phyloP scores from a whole-genome alignment of 2,888 invertebrate genomes.

The Stratiomys singularior region DNA sequence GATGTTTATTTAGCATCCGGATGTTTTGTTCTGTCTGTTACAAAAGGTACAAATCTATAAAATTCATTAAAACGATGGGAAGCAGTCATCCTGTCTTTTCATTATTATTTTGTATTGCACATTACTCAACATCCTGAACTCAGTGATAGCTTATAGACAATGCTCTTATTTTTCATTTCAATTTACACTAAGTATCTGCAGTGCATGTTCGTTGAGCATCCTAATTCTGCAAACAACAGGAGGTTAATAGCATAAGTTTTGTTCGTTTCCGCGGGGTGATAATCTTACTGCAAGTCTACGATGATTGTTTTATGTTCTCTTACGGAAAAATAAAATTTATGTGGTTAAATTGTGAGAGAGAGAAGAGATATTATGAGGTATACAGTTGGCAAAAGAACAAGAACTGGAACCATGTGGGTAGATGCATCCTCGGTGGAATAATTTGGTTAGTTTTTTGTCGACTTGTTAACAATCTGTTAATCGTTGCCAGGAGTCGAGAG shows the following conservation, averaged over 20 bases:
- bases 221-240: slow-evolving; percentile 43
- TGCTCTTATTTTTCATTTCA: not conserved
- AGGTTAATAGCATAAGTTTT: slow-evolving; percentile 50
- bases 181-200: not conserved
- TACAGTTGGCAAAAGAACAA: not conserved
- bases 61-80: not conserved
- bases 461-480: too few species aligned
- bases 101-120: too few species aligned
- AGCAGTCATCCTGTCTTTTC: too few species aligned
- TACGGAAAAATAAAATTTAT: not conserved
- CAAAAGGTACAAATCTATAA: not conserved
- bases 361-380: not conserved
- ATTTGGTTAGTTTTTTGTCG: too few species aligned
- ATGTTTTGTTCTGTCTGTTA: not conserved
- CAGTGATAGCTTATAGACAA: not conserved
- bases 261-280: slow-evolving; percentile 49
- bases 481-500: too few species aligned
- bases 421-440: too few species aligned
- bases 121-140: not conserved
- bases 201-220: not conserved
- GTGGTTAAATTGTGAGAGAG: not conserved
- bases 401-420: not conserved
- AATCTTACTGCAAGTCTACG: slow-evolving; percentile 40
- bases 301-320: slow-evolving; percentile 50
- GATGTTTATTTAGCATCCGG: slow-evolving; percentile 17